These are phyloP conservation scores for Galerucella calmariensis DNA, from an alignment of 2,888 invertebrate species.

Conservation along the genomic window DNA sequence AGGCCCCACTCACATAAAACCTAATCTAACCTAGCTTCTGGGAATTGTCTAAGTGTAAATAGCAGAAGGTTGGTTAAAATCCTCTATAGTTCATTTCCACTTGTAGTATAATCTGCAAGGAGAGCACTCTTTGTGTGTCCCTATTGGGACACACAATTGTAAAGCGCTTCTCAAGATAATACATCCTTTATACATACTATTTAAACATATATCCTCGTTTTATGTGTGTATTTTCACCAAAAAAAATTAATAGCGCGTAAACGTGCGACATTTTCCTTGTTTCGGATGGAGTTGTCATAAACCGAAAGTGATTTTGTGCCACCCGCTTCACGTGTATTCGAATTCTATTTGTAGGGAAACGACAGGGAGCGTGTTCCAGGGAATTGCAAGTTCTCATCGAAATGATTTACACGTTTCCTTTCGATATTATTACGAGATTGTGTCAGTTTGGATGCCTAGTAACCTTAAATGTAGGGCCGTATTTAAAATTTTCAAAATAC, in stretches of 20 bases:
- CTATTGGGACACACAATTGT: no score
- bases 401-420: slow-evolving; percentile 42
- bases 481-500: neutral
- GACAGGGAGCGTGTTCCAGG: slow-evolving; percentile 25
- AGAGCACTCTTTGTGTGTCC: no score
- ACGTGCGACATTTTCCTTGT: neutral
- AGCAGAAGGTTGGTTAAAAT: no score
- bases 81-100: no score
- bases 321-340: neutral
- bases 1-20: no score
- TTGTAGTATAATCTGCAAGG: no score
- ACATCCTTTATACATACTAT: no score
- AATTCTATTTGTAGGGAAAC: slow-evolving; percentile 2
- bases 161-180: no score
- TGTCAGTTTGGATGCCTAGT: slow-evolving; percentile 36
- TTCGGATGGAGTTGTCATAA: neutral
- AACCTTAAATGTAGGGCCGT: neutral
- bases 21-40: no score
- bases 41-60: no score
- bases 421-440: slow-evolving; percentile 24
- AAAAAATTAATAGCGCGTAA: neutral
- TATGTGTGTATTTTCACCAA: neutral
- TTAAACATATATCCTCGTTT: no score
- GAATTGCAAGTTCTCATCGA: slow-evolving; percentile 37
- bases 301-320: neutral